Conservation (phyloP, 2,888 invertebrate genomes). For the Apodemia mormo region DNA sequence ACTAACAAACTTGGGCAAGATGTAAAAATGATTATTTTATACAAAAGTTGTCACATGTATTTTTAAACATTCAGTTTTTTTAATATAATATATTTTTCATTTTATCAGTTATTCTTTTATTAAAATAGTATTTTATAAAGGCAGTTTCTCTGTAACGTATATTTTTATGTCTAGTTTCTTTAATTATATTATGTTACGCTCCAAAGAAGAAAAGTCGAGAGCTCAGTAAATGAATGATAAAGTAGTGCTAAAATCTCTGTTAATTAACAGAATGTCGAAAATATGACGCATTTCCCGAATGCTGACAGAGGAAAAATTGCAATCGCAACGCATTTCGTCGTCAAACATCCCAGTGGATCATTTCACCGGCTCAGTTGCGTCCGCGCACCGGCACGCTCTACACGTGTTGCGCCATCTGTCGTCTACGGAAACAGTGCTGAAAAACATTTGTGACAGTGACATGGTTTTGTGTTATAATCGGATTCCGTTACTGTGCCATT, state of each 20-base stretch:
- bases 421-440: conserved; percentile 38
- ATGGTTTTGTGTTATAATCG: conserved; percentile 75
- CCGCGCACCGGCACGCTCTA: conserved; percentile 51
- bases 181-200: no score
- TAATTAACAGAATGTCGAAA: conserved; percentile 14
- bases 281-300: conserved; percentile 26
- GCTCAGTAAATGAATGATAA: neutral
- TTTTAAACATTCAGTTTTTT: no score
- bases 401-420: conserved; percentile 56
- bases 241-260: neutral
- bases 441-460: conserved; percentile 70
- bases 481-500: conserved; percentile 66
- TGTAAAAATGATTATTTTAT: no score
- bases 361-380: conserved; percentile 50
- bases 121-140: no score
- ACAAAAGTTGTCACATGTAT: no score
- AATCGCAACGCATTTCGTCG: conserved; percentile 32
- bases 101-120: no score
- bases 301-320: conserved; percentile 37
- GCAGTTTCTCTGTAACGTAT: no score
- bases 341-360: conserved; percentile 21
- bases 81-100: no score
- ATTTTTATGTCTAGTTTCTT: no score
- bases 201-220: no score
- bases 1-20: no score